A percentile compares a stretch with the other conserved stretches of the same genome.
Conservation (phyloP, 2,113 vertebrate genomes). For the Equus przewalskii region DNA sequence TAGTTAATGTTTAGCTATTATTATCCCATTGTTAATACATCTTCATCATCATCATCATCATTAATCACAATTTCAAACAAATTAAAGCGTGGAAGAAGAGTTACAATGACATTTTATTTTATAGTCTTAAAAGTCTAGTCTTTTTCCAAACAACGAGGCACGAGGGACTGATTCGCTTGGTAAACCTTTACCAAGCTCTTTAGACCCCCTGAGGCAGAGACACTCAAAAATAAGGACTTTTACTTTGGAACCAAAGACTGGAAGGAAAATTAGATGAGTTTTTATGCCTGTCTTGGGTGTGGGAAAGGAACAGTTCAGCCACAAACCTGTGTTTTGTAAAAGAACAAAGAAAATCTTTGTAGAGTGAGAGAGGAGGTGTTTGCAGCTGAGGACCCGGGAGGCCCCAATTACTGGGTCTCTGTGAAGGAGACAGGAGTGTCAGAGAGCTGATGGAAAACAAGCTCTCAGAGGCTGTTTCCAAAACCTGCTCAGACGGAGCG, state of each 20-base stretch:
- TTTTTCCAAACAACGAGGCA: neutral
- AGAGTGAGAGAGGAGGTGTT: neutral
- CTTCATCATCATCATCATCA: neutral
- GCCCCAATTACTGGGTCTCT: constrained; percentile 42
- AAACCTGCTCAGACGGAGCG: neutral
- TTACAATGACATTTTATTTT: neutral
- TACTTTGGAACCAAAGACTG: constrained; percentile 17
- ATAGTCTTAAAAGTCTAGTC: neutral
- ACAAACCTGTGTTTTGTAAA: constrained; percentile 13
- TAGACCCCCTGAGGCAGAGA: neutral
- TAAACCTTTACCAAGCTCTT: constrained; percentile 33
- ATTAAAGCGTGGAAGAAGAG: neutral
- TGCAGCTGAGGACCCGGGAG: constrained; percentile 6
- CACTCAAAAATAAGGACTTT: neutral
- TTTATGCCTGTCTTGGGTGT: neutral
- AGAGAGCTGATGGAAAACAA: constrained; percentile 27
- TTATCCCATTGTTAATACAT: neutral
- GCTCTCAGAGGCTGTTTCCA: neutral
- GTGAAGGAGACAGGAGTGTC: neutral
- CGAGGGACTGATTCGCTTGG: neutral
- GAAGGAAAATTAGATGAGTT: neutral
- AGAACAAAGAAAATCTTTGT: constrained; percentile 8
- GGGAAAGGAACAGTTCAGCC: neutral
- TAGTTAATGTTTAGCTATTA: neutral
- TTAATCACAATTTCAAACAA: neutral